Percentiles rank a stretch among this genome's conserved stretches.
Conservation (phyloP, 2,888 invertebrate species). For the Ptilodon capucinus region DNA sequence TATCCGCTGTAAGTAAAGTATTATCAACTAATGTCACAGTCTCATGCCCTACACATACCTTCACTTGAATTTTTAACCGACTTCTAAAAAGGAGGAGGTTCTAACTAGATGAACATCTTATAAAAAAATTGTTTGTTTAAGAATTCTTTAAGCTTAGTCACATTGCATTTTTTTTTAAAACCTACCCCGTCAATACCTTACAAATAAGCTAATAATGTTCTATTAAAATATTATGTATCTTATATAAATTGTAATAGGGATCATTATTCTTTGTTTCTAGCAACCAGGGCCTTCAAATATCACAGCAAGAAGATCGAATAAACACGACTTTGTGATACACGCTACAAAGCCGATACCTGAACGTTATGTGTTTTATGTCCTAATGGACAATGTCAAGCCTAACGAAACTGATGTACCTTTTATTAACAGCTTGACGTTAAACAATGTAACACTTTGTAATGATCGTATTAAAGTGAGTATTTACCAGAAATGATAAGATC, state of each 20-base stretch:
- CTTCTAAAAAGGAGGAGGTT: no score
- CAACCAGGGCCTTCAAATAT: conserved; percentile 38
- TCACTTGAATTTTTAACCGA: no score
- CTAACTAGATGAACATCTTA: no score
- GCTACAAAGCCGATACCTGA: conserved; percentile 41
- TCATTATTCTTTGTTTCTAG: conserved; percentile 35
- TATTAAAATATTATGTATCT: background rate
- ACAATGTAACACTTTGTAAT: conserved; percentile 61
- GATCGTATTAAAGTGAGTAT: conserved; percentile 57
- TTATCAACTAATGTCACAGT: no score
- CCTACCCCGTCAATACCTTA: no score
- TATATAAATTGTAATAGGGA: background rate
- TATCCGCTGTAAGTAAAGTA: conserved; percentile 54
- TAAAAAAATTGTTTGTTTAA: no score
- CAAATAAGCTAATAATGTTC: no score
- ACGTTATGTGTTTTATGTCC: conserved; percentile 50
- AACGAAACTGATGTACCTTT: conserved; percentile 48
- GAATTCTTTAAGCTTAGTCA: no score
- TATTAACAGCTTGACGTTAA: conserved; percentile 50
- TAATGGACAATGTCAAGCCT: conserved; percentile 22
- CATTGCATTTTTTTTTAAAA: no score
- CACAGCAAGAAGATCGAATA: conserved; percentile 34
- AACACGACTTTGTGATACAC: conserved; percentile 45
- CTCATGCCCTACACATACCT: no score
- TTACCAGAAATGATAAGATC: background rate